A percentile compares a stretch with the other conserved stretches of the same genome.
Evolutionary conservation across 2,888 invertebrate species (phyloP).

Genomic region (Lycophotia porphyrea): DNA sequence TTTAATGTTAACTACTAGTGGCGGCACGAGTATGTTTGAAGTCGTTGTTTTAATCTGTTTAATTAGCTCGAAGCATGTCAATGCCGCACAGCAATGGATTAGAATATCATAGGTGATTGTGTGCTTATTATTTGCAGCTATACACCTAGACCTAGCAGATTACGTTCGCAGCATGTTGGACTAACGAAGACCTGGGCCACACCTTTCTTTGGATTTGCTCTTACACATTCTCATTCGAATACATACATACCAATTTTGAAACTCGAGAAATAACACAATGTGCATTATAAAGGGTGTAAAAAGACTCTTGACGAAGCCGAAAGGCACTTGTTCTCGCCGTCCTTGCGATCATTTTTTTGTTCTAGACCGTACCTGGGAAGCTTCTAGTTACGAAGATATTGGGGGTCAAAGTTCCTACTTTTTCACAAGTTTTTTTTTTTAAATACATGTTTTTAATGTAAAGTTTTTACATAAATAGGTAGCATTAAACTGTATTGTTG

Average conservation of each 20-base stretch:
- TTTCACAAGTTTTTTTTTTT: too few relatives aligned
- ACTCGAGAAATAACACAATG: neutral
- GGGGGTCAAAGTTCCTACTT: too few relatives aligned
- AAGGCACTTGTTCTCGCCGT: too few relatives aligned
- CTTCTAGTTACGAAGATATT: too few relatives aligned
- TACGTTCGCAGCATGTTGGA: neutral
- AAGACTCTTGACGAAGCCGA: too few relatives aligned
- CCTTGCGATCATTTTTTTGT: too few relatives aligned
- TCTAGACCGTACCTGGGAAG: too few relatives aligned
- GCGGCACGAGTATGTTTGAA: neutral
- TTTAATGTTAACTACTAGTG: neutral
- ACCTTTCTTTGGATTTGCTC: neutral
- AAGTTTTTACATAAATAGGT: too few relatives aligned
- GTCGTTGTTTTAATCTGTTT: neutral
- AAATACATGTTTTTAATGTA: too few relatives aligned
- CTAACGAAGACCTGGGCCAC: neutral
- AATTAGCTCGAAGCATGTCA: neutral
- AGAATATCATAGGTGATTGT: neutral
- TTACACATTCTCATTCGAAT: neutral
- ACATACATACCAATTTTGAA: neutral
- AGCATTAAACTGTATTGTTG: too few relatives aligned
- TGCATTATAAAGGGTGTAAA: too few relatives aligned
- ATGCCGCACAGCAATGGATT: neutral
- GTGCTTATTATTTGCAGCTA: neutral
- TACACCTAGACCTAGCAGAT: neutral